Percentiles rank a stretch among this genome's conserved stretches.
phyloP scores from a whole-genome alignment of 2,888 invertebrate species.

The Scaptomyza reducta region DNA sequence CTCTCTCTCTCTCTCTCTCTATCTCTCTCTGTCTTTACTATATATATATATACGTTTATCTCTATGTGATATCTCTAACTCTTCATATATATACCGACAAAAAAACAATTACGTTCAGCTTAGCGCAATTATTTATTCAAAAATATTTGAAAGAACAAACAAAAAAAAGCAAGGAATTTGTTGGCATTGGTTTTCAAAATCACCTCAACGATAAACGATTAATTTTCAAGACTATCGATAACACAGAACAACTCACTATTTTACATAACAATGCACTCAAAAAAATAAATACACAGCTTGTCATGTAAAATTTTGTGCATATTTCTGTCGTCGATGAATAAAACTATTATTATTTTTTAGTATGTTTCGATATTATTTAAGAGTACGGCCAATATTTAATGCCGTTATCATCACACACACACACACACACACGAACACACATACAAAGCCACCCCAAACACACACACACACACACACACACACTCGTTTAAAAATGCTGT shows the following conservation, averaged over 20 bases:
- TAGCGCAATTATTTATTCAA: slow-evolving; percentile 72
- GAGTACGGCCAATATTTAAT: slow-evolving; percentile 45
- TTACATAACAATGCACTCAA: slow-evolving; percentile 55
- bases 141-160: slow-evolving; percentile 70
- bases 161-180: slow-evolving; percentile 74
- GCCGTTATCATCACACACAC: slow-evolving; percentile 52
- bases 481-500: slow-evolving; percentile 56
- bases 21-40: slow-evolving; percentile 25
- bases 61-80: slow-evolving; percentile 35
- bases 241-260: slow-evolving; percentile 58
- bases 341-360: slow-evolving; percentile 4
- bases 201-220: slow-evolving; percentile 35
- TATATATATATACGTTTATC: slow-evolving; percentile 40
- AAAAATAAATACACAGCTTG: slow-evolving; percentile 31
- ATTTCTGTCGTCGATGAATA: slow-evolving; percentile 53
- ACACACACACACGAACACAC: slow-evolving; percentile 4
- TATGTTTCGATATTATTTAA: slow-evolving; percentile 4
- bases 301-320: slow-evolving; percentile 71
- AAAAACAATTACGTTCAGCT: slow-evolving; percentile 43
- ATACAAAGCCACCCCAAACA: slow-evolving; percentile 14
- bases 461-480: slow-evolving; percentile 32
- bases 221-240: slow-evolving; percentile 24
- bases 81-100: slow-evolving; percentile 28
- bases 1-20: slow-evolving; percentile 9
- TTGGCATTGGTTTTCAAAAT: slow-evolving; percentile 83